Evolutionary conservation across 2,888 invertebrate species (phyloP).

Genomic region (Ochropleura leucogaster): DNA sequence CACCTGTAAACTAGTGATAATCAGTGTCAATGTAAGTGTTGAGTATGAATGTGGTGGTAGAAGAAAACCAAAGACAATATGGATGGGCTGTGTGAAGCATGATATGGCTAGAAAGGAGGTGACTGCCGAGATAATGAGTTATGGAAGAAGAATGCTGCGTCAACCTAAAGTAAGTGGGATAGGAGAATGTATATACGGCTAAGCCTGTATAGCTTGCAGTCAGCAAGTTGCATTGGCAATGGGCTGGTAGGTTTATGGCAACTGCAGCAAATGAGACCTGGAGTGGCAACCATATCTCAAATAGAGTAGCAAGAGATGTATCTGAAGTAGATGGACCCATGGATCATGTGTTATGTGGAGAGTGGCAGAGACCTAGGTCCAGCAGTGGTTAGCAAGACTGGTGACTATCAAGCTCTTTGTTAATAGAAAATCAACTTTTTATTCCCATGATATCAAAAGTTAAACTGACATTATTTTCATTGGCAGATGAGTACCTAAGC

Average conservation of each 20-base stretch:
- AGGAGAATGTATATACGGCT: too few relatives aligned
- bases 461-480: constrained; percentile 8
- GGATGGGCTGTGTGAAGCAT: too few relatives aligned
- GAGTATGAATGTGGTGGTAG: too few relatives aligned
- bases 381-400: background rate
- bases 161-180: too few relatives aligned
- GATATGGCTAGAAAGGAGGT: too few relatives aligned
- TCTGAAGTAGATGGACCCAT: background rate
- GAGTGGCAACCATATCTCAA: background rate
- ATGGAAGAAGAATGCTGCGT: too few relatives aligned
- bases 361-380: background rate
- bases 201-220: too few relatives aligned
- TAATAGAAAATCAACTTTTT: background rate
- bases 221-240: background rate
- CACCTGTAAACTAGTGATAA: too few relatives aligned
- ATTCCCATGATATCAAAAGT: background rate
- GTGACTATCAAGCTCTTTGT: background rate
- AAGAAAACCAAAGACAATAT: too few relatives aligned
- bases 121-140: too few relatives aligned
- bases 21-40: too few relatives aligned
- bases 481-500: background rate
- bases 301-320: background rate
- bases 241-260: background rate
- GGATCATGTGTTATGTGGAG: background rate
- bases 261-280: background rate